A percentile compares a stretch with the other conserved stretches of the same genome.
phyloP scores from a whole-genome alignment of 1,140 invertebrate species.

The Leptinotarsa lineolata region DNA sequence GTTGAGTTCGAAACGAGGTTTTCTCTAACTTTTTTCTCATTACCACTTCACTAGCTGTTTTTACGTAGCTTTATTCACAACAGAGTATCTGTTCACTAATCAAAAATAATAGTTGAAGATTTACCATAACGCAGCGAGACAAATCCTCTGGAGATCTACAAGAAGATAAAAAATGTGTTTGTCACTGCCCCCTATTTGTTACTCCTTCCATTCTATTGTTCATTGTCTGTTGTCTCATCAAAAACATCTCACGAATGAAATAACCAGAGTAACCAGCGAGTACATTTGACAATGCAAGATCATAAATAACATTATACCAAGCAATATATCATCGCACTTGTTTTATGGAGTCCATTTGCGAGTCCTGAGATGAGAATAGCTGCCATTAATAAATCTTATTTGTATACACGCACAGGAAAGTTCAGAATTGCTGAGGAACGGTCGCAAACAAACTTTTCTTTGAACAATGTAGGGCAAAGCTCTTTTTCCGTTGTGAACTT shows the following conservation, averaged over 20 bases:
- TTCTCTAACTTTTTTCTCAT: too few relatives aligned
- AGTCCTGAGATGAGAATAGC: constrained; percentile 19
- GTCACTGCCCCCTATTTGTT: not conserved
- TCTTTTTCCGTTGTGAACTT: not conserved
- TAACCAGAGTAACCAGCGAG: not conserved
- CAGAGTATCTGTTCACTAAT: too few relatives aligned
- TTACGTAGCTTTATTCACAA: too few relatives aligned
- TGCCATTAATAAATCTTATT: constrained; percentile 26
- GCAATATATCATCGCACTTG: constrained; percentile 18
- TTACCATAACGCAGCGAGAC: too few relatives aligned
- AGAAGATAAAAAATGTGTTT: too few relatives aligned
- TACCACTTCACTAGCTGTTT: too few relatives aligned
- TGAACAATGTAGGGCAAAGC: not conserved
- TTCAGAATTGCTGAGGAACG: constrained; percentile 8
- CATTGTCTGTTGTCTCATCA: not conserved
- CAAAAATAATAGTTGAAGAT: too few relatives aligned
- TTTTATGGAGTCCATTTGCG: constrained; percentile 27
- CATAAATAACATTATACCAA: constrained; percentile 19
- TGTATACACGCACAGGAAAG: constrained; percentile 22
- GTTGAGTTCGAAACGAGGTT: too few relatives aligned
- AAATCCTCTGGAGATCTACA: too few relatives aligned
- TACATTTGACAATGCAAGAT: constrained; percentile 15
- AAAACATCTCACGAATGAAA: constrained; percentile 7
- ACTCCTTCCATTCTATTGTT: not conserved
- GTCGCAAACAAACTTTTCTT: constrained; percentile 5